phyloP scores from a whole-genome alignment of 2,113 vertebrate genomes.

The Eleginops maclovinus region DNA sequence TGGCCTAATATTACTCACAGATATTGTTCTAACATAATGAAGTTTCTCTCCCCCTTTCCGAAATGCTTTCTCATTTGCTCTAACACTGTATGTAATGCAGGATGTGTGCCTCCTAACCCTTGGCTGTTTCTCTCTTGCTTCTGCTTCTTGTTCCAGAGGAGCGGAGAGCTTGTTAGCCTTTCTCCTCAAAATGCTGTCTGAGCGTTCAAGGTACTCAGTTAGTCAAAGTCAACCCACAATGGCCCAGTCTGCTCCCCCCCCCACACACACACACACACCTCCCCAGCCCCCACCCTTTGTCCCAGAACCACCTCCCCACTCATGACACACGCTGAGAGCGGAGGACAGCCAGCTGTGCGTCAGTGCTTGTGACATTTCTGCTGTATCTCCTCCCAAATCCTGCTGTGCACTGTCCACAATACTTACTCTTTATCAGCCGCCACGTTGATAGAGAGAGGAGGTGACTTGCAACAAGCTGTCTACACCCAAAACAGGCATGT shows the following conservation, averaged over 20 bases:
- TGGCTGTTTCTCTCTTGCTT: constrained; percentile 63
- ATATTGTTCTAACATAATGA: constrained; percentile 75
- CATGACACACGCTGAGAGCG: constrained; percentile 42
- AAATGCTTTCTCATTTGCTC: constrained; percentile 59
- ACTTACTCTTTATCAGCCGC: constrained; percentile 2
- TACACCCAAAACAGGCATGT: not conserved
- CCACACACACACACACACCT: constrained; percentile 4
- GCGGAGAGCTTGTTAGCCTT: constrained; percentile 83
- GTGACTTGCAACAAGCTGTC: not conserved
- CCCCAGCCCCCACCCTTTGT: constrained; percentile 3
- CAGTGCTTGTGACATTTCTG: constrained; percentile 71
- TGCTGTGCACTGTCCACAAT: not conserved
- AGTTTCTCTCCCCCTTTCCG: constrained; percentile 60
- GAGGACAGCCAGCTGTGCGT: constrained; percentile 59
- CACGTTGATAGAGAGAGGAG: not conserved
- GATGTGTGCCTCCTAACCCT: constrained; percentile 63
- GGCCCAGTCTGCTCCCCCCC: constrained; percentile 44
- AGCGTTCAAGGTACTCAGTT: constrained; percentile 82
- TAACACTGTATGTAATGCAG: constrained; percentile 45
- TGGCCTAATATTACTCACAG: constrained; percentile 73
- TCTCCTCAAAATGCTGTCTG: constrained; percentile 80
- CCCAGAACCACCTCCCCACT: constrained; percentile 36
- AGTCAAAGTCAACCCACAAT: constrained; percentile 57
- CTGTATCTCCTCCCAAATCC: constrained; percentile 35
- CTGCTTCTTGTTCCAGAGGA: constrained; percentile 79